Evolutionary conservation across 2,888 invertebrate genomes (phyloP).

Genomic region (Coleophora deauratella): DNA sequence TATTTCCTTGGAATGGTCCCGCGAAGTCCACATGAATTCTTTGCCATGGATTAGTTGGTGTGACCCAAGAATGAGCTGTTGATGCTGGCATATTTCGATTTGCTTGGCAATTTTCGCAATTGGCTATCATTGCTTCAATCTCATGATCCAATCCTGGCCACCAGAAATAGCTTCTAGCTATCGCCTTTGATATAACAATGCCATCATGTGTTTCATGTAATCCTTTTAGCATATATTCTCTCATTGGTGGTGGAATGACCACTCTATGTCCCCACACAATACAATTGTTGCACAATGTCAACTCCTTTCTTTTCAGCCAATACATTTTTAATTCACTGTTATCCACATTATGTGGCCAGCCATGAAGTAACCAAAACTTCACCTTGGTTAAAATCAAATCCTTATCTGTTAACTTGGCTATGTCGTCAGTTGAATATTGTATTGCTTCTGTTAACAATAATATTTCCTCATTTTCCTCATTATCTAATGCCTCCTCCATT

Average conservation of each 20-base stretch:
- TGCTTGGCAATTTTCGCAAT: constrained; percentile 2
- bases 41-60: constrained; percentile 5
- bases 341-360: constrained; percentile 11
- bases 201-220: constrained; percentile 13
- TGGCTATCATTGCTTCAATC: constrained; percentile 3
- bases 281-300: constrained; percentile 8
- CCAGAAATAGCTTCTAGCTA: constrained; percentile 8
- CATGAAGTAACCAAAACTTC: constrained; percentile 9
- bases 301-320: constrained; percentile 3
- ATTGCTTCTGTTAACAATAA: neutral
- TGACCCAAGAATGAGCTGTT: constrained; percentile 2
- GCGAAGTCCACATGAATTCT: constrained; percentile 11
- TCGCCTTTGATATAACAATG: constrained; percentile 5
- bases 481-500: neutral
- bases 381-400: constrained; percentile 7
- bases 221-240: constrained; percentile 5
- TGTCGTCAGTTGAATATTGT: neutral
- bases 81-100: neutral
- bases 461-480: constrained; percentile 3
- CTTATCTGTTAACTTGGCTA: constrained; percentile 4
- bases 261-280: constrained; percentile 11
- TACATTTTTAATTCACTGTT: neutral
- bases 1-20: constrained; percentile 8
- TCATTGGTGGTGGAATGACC: constrained; percentile 6
- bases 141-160: constrained; percentile 4